Percentiles rank a stretch among this genome's conserved stretches.
Evolutionary conservation across 2,888 invertebrate genomes (phyloP).

Genomic region (Heliconius cydno): DNA sequence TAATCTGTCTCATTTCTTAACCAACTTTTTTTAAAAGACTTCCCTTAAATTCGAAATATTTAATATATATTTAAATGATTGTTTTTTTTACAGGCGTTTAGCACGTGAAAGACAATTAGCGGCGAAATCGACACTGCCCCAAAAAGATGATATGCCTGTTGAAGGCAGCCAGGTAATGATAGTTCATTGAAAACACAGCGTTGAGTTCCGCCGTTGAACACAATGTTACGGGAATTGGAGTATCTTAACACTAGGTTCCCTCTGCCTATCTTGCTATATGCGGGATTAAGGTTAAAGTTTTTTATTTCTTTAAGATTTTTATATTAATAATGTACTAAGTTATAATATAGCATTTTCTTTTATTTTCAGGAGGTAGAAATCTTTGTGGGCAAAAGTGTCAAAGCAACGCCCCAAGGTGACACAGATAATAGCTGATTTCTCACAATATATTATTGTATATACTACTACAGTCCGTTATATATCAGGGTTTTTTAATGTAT

Average conservation of each 20-base stretch:
- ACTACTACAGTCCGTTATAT: constrained; percentile 30
- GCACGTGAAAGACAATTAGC: constrained; percentile 72
- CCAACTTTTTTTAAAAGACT: not conserved
- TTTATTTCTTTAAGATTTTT: too few species aligned
- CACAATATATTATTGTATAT: constrained; percentile 26
- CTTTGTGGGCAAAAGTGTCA: constrained; percentile 70
- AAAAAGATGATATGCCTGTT: constrained; percentile 60
- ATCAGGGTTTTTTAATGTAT: constrained; percentile 31
- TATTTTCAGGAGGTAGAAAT: constrained; percentile 76
- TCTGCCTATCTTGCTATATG: not conserved
- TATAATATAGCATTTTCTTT: not conserved
- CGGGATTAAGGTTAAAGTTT: too few species aligned
- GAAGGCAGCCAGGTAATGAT: constrained; percentile 65
- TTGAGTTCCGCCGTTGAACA: not conserved
- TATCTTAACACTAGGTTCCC: not conserved
- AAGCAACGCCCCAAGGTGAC: constrained; percentile 65
- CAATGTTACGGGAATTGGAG: not conserved
- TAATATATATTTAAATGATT: not conserved
- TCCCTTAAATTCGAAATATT: too few species aligned
- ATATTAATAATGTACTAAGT: not conserved
- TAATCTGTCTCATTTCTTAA: not conserved
- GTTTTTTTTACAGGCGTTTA: constrained; percentile 61
- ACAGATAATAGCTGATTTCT: constrained; percentile 65
- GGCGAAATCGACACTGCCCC: constrained; percentile 58
- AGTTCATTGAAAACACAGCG: not conserved